phyloP scores from a whole-genome alignment of 1,140 invertebrate genomes.

The Drosophila equinoxialis region DNA sequence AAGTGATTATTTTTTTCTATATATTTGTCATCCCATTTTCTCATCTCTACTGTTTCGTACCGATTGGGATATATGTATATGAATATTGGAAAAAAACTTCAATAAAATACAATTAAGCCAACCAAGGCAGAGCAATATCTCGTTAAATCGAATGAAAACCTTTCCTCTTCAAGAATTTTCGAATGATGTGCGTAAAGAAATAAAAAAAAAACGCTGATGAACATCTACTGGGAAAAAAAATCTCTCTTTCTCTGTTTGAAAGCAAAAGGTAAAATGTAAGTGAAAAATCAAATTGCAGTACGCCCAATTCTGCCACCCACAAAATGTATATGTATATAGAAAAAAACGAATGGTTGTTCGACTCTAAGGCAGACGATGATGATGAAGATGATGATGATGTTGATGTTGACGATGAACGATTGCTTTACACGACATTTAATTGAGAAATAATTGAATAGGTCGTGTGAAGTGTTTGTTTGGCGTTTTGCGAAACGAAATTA shows the following conservation, averaged over 20 bases:
- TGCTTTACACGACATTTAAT: constrained; percentile 79
- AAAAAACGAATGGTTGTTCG: constrained; percentile 14
- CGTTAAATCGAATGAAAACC: background rate
- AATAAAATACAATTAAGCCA: background rate
- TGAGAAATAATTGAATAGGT: constrained; percentile 81
- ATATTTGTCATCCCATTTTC: too few relatives aligned
- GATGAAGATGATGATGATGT: constrained; percentile 24
- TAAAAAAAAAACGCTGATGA: background rate
- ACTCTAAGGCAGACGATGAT: constrained; percentile 21
- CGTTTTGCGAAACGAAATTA: constrained; percentile 71
- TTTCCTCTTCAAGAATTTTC: background rate
- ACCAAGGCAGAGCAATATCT: background rate
- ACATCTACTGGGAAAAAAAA: constrained; percentile 1
- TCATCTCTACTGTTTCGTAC: too few relatives aligned
- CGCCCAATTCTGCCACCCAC: constrained; percentile 25
- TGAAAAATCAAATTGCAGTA: constrained; percentile 73
- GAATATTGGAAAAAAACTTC: background rate
- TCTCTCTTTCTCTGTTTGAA: background rate
- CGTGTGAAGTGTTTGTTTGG: constrained; percentile 79
- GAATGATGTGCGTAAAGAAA: background rate
- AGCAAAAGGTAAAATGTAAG: constrained; percentile 53
- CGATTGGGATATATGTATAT: too few relatives aligned
- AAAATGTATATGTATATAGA: background rate
- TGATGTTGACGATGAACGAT: constrained; percentile 47
- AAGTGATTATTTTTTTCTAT: too few relatives aligned